Percentiles rank a stretch among this genome's conserved stretches.
These are phyloP conservation scores for Chelonus formosanus DNA, from an alignment of 2,888 invertebrate genomes.

Conservation along the genomic window DNA sequence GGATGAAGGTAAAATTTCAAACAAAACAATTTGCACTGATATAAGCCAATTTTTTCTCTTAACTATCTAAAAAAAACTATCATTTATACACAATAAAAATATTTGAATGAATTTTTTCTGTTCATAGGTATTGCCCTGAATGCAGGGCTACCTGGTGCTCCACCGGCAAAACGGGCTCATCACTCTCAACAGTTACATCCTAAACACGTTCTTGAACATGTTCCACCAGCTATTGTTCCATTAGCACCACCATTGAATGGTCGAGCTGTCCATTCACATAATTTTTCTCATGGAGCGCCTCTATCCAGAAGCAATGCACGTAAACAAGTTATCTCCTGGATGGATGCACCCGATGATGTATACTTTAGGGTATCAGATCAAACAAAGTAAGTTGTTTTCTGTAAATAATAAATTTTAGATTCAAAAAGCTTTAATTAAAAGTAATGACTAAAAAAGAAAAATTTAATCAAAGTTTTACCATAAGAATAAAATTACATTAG, in stretches of 20 bases:
- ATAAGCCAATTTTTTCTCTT: no score
- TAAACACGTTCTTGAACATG: slow-evolving; percentile 57
- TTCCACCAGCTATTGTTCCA: slow-evolving; percentile 52
- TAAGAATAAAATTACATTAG: slow-evolving; percentile 3
- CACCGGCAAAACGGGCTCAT: slow-evolving; percentile 76
- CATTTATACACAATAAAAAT: no score
- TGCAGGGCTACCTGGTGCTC: slow-evolving; percentile 62
- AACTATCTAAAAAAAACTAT: no score
- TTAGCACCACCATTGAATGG: slow-evolving; percentile 60
- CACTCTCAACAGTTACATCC: slow-evolving; percentile 55
- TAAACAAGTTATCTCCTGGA: slow-evolving; percentile 96
- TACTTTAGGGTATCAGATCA: slow-evolving; percentile 92
- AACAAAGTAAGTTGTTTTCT: slow-evolving; percentile 78
- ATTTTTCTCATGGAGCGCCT: slow-evolving; percentile 68
- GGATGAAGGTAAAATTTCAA: slow-evolving; percentile 69
- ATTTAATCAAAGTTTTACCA: slow-evolving; percentile 14
- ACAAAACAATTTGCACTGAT: background rate
- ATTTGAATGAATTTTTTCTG: slow-evolving; percentile 12
- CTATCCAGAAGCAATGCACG: slow-evolving; percentile 79
- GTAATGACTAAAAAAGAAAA: no score
- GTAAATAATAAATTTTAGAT: background rate
- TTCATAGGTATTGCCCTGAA: slow-evolving; percentile 59
- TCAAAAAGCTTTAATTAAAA: no score
- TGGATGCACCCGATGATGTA: slow-evolving; percentile 97
- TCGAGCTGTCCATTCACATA: slow-evolving; percentile 58